Evolutionary conservation across 2,797 vertebrate species (phyloP).

Genomic region (Synaphobranchus kaupii): DNA sequence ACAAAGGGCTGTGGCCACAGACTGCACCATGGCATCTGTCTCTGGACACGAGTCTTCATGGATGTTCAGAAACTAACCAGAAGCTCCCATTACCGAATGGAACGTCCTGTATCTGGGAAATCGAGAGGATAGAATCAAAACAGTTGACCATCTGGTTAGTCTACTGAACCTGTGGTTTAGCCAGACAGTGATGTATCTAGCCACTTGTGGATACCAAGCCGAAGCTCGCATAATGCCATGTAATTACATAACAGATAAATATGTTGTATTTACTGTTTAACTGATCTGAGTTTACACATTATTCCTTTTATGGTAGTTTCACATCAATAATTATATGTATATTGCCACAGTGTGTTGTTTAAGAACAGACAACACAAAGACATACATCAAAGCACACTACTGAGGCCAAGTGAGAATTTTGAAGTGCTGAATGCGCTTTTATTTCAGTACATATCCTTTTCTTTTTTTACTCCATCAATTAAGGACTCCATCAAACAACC

Average conservation of each 20-base stretch:
- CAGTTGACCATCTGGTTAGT: neutral
- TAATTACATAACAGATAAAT: neutral
- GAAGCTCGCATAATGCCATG: neutral
- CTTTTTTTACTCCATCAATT: slow-evolving; percentile 14
- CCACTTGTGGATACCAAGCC: neutral
- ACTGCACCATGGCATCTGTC: neutral
- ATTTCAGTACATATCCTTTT: slow-evolving; percentile 62
- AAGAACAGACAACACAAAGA: slow-evolving; percentile 18
- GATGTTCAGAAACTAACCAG: neutral
- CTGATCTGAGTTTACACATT: neutral
- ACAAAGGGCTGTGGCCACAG: neutral
- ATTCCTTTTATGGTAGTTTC: neutral
- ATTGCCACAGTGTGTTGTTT: neutral
- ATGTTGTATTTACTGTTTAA: neutral
- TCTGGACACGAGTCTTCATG: neutral
- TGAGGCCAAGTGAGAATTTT: slow-evolving; percentile 55
- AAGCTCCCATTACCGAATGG: neutral
- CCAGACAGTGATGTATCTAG: neutral
- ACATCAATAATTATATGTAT: neutral
- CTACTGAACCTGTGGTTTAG: neutral
- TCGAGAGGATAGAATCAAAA: neutral
- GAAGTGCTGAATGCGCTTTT: slow-evolving; percentile 77
- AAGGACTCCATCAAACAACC: slow-evolving; percentile 66
- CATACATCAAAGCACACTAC: slow-evolving; percentile 49
- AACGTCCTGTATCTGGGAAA: neutral